Evolutionary conservation across 2,888 invertebrate species (phyloP), one percentile per base, ranked within the genome.

Genomic region (Erynnis tages): DNA sequence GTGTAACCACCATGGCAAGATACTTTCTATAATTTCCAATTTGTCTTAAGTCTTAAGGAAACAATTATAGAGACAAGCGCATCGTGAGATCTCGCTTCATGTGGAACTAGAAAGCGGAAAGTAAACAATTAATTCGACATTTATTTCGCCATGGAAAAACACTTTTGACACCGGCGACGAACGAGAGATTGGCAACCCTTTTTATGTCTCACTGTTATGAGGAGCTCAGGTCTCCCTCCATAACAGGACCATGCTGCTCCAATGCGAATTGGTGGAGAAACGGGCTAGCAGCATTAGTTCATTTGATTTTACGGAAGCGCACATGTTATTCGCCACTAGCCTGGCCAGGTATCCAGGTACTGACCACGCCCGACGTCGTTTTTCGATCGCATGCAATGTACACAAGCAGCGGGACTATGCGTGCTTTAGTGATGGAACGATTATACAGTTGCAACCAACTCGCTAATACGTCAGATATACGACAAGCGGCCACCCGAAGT

Each of bases 31-130:
- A 60, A 69, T 64, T 61, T 62, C 60, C 59, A 62, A 62, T 60
- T 62, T 61, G 55, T 55, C 50, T 66, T 63, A 56, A 64, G 44
- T 30, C 48, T 43, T 14, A 52, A 66, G 52, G 60, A 63, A 65
- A 65, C 60, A 62, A 60, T 63, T 57, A 63, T 55, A 50, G 41
- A 57, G 53, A 58, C 41, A 53, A 30, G 35, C 53, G 44, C 49
- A 61, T 62, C 61, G 62, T 57, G 53, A 55, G 57, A 61, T 57
- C 58, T 66, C 41, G 29, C 19, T 55, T 58, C 49, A 55, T 56
- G 54, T 61, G 62, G 13, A 55, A 45, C 65, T 54, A 80, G 82
- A 82, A 78, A 81, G 81, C 81, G 74, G 78, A 65, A 63, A 65
- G 55, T 52, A 50, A 62, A 67, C 71, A 75, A 74, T 79, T 77